A percentile compares a stretch with the other conserved stretches of the same genome.
phyloP scores from a whole-genome alignment of 2,888 invertebrate species.

The Holacanthella duospinosa region DNA sequence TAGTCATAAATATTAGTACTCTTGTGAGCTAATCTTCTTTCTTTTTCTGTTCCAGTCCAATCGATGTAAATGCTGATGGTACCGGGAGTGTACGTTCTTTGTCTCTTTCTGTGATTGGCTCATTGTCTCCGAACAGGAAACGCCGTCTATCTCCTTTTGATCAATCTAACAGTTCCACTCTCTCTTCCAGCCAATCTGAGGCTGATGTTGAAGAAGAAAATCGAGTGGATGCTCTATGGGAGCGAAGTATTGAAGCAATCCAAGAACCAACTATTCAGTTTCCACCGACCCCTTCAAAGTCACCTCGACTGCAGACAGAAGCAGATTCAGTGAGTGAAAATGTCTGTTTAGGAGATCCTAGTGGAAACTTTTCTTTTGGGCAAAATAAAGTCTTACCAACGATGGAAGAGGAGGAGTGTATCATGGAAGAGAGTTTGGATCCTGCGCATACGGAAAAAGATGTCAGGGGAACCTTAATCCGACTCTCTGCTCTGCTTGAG shows the following conservation, averaged over 20 bases:
- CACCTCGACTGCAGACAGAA: not conserved
- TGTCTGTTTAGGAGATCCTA: not conserved
- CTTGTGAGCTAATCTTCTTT: no score
- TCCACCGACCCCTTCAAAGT: not conserved
- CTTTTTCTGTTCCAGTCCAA: no score
- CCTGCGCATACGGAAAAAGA: no score
- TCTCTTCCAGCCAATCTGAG: not conserved
- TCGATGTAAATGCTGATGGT: no score
- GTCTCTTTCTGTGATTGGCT: not conserved
- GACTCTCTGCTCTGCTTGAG: slow-evolving; percentile 37
- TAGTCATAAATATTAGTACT: no score
- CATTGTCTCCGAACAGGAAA: slow-evolving; percentile 25
- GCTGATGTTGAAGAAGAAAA: not conserved
- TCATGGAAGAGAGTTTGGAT: not conserved
- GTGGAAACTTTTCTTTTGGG: not conserved
- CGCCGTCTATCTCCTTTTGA: slow-evolving; percentile 21
- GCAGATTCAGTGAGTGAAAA: not conserved
- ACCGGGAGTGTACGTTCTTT: not conserved
- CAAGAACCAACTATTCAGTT: not conserved
- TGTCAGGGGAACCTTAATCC: slow-evolving; percentile 8
- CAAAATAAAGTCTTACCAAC: not conserved
- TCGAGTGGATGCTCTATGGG: not conserved
- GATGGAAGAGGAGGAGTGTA: not conserved
- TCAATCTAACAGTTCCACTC: slow-evolving; percentile 10
- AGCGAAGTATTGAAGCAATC: not conserved